Evolutionary conservation across 2,797 vertebrate genomes (phyloP), one percentile per base, ranked within the genome.

Genomic region (Florisuga fusca): DNA sequence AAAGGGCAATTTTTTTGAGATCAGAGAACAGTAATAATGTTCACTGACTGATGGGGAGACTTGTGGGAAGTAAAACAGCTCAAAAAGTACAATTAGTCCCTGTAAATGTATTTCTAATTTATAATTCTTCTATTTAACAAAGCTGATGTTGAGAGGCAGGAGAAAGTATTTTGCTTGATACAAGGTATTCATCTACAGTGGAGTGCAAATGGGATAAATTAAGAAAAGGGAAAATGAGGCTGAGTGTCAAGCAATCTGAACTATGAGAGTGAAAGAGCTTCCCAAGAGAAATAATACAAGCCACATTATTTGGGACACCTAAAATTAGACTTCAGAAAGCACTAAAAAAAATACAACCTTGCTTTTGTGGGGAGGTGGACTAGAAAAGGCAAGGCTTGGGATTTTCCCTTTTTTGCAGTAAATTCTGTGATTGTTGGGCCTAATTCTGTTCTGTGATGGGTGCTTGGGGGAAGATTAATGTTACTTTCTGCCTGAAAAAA

Each of bases 271-370:
- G 41, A 90, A 87, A 87, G 74, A 90, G 41, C 71, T 91, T 87
- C 95, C 76, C 87, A 51, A 51, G 67, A 74, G 95, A 94, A 93
- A 91, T 95, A 93, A 81, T 76, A 87, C 50, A 95, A 96, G 77
- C 29, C 67, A 86, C 25, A 10, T 91, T 96, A 95, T 97, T 90
- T 93, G 87, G 96, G 94, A 87, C 96, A 93, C 50, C 93, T 97
- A 97, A 94, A 95, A 95, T 96, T 96, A 96, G 91, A 77, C 36
- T 82, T 69, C 50, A 90, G 71, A 87, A 88, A 71, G 80, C 67
- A 61, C 80, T 90, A 78, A 85, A 93, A 95, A 64, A 87, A 75
- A 20, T 31, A 36, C 89, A 95, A 84, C 87, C 92, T 91, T 91
- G 67, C 41, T 94, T 91, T 74, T 53, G 21, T 38, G 21, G 50